Evolutionary conservation across 2,113 vertebrate genomes (phyloP).

Genomic region (Ameiurus melas): DNA sequence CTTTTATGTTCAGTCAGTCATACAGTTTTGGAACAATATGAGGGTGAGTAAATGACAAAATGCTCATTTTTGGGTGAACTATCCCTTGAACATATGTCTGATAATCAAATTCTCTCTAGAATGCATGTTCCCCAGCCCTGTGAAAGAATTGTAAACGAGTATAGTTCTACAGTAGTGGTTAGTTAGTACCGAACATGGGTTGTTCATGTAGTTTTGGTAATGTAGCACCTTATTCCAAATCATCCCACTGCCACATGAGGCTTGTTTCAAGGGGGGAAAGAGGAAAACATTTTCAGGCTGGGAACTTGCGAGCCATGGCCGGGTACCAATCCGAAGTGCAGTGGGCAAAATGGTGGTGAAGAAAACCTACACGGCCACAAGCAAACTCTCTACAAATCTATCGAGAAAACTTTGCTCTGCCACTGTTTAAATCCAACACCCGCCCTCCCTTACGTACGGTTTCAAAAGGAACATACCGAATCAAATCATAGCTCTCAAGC

Average conservation of each 20-base stretch:
- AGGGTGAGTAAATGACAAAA: too few relatives aligned
- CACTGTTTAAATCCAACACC: neutral
- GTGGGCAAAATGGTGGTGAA: neutral
- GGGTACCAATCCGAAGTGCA: neutral
- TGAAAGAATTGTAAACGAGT: neutral
- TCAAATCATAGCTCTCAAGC: neutral
- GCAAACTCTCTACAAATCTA: neutral
- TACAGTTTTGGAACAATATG: too few relatives aligned
- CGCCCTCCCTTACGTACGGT: neutral
- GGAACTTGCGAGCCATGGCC: too few relatives aligned
- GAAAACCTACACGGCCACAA: neutral
- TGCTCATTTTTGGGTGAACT: too few relatives aligned
- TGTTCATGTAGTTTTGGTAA: neutral
- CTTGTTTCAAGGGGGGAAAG: neutral
- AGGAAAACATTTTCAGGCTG: neutral
- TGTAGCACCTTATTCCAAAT: neutral
- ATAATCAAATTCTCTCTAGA: neutral
- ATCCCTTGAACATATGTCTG: too few relatives aligned
- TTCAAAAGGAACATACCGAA: neutral
- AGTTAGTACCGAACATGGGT: neutral
- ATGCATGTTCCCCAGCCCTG: too few relatives aligned
- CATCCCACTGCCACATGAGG: neutral
- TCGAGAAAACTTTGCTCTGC: neutral
- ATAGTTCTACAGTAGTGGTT: neutral
- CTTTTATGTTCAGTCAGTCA: too few relatives aligned